Evolutionary conservation across 2,888 invertebrate species (phyloP), one percentile per base, ranked within the genome.

Genomic region (Cheilosia pagana): DNA sequence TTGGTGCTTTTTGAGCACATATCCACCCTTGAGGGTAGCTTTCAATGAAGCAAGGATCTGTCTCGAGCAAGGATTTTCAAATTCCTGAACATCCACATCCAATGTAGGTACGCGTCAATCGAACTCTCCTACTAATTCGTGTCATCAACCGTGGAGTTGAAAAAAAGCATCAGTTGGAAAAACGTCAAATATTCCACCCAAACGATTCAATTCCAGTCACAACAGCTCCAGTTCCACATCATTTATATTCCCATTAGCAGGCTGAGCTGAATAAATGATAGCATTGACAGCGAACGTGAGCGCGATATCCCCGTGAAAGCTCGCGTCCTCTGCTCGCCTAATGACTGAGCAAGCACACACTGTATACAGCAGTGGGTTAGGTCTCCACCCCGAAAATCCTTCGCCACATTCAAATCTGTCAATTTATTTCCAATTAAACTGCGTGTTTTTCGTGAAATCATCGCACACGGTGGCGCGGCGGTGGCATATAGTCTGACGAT

Each of bases 351-450:
- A 59, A 59, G 41, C 67, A 41, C 28, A 23, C 60, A 12, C 21
- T 19, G 7, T 14, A 25, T 41, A 19, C 35, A 5, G 2, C 28
- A 8, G 16, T 14, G 12, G 8, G 5, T 14, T 1, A 7, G 8
- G 35, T 35, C 52, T 52, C 60, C 67, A 23, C 31, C 31, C 28
- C 23, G 21, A 31, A 52, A 50, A 67, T 76, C 76, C 68, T 45
- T 77, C 52, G 68, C 45, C 68, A 52, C 77, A 68, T 60, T 60
- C 67, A 68, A 74, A 70, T 77, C 60, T 70, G 68, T 68, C 77
- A 70, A 70, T 77, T 70, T 77, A 77, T 55, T 68, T 77, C 68
- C 62, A 70, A 77, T 77, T 70, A 70, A 77, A 62, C 55, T 8
- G 19, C n/a, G n/a, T 35, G 45, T 68, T 68, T 67, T 50, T n/a